These are phyloP conservation scores for Micronycteris hirsuta DNA, from an alignment of 2,113 vertebrate species.

Conservation along the genomic window DNA sequence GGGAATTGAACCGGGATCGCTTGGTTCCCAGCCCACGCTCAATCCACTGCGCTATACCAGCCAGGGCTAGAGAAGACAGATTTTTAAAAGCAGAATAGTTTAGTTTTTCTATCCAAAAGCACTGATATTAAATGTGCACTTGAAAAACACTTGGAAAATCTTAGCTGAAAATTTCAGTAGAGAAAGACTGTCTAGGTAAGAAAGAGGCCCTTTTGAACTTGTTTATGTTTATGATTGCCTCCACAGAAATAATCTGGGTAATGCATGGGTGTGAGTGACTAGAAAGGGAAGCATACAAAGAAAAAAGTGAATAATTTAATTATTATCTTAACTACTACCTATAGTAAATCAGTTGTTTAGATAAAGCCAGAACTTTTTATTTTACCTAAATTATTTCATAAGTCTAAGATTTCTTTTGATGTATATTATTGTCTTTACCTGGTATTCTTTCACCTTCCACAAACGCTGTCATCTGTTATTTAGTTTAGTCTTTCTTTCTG, in stretches of 20 bases:
- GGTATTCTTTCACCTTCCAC: slow-evolving; percentile 33
- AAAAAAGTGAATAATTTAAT: slow-evolving; percentile 22
- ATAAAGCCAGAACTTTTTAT: not conserved
- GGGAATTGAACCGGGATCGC: too few relatives aligned
- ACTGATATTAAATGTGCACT: not conserved
- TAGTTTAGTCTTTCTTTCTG: slow-evolving; percentile 2
- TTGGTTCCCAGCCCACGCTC: too few relatives aligned
- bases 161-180: slow-evolving; percentile 36
- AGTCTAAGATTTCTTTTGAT: not conserved
- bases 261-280: not conserved
- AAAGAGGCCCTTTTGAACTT: slow-evolving; percentile 33
- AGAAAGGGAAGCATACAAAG: not conserved
- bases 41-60: too few relatives aligned
- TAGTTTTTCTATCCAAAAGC: slow-evolving; percentile 25
- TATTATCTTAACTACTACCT: not conserved
- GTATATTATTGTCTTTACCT: not conserved
- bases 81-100: not conserved
- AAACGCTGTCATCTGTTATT: slow-evolving; percentile 13
- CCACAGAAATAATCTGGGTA: slow-evolving; percentile 44
- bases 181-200: not conserved
- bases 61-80: too few relatives aligned
- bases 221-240: not conserved
- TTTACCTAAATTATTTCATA: slow-evolving; percentile 43
- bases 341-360: slow-evolving; percentile 28
- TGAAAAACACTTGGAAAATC: slow-evolving; percentile 41